A percentile compares a stretch with the other conserved stretches of the same genome.
Conservation (phyloP, 2,888 invertebrate species). For the Polymixis flavicincta region DNA sequence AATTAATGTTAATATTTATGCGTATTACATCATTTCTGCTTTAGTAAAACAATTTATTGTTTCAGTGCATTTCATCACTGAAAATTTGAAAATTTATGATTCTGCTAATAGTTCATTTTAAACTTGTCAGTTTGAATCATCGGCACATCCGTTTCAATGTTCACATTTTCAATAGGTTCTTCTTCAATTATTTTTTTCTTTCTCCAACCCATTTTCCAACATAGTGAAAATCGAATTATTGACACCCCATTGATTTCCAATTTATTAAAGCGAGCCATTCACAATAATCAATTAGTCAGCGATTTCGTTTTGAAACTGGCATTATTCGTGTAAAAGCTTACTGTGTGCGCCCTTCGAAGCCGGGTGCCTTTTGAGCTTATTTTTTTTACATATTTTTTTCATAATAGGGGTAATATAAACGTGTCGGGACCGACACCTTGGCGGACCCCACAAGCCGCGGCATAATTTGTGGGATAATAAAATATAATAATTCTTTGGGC, state of each 20-base stretch:
- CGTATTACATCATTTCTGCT: not conserved
- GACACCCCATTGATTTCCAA: slow-evolving; percentile 80
- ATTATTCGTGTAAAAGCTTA: slow-evolving; percentile 83
- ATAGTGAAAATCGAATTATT: slow-evolving; percentile 59
- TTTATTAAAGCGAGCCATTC: slow-evolving; percentile 80
- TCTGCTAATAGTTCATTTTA: slow-evolving; percentile 10
- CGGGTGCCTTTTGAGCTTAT: slow-evolving; percentile 84
- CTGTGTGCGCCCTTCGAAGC: slow-evolving; percentile 70
- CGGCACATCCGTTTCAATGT: slow-evolving; percentile 6
- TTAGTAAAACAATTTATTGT: not conserved
- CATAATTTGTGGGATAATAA: slow-evolving; percentile 88
- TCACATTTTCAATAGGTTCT: not conserved
- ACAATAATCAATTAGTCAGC: slow-evolving; percentile 89
- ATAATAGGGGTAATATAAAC: slow-evolving; percentile 88
- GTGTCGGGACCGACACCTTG: slow-evolving; percentile 88
- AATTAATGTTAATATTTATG: not conserved
- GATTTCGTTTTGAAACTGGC: slow-evolving; percentile 80
- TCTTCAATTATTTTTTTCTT: slow-evolving; percentile 2
- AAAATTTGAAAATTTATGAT: not conserved
- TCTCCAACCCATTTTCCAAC: slow-evolving; percentile 59
- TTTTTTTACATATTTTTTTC: slow-evolving; percentile 78
- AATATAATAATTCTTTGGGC: slow-evolving; percentile 82
- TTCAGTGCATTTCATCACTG: not conserved
- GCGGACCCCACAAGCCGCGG: slow-evolving; percentile 87
- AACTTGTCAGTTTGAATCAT: not conserved